These are phyloP conservation scores for Leptopilina syphax DNA, from an alignment of 2,888 invertebrate genomes.

Conservation along the genomic window DNA sequence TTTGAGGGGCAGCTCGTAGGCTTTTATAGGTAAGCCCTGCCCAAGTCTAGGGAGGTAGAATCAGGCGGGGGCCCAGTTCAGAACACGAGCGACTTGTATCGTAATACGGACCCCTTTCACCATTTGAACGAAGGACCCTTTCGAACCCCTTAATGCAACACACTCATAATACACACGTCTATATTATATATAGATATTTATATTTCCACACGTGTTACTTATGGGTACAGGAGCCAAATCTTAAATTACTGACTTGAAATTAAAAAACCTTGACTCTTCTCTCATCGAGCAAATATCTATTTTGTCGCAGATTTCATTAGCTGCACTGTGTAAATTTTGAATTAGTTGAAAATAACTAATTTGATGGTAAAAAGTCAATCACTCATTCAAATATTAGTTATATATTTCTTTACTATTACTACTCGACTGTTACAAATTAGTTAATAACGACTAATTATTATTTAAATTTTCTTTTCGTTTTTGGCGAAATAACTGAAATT, in stretches of 20 bases:
- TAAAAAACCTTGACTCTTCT: conserved; percentile 29
- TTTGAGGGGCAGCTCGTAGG: conserved; percentile 71
- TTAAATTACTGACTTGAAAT: neutral
- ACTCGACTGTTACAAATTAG: too few relatives aligned
- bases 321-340: neutral
- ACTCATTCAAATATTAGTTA: too few relatives aligned
- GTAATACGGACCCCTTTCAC: conserved; percentile 73
- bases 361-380: too few relatives aligned
- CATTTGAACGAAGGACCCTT: conserved; percentile 64
- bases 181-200: neutral
- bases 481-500: too few relatives aligned
- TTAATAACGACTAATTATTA: too few relatives aligned
- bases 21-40: conserved; percentile 75
- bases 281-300: neutral
- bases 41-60: conserved; percentile 67
- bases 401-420: too few relatives aligned
- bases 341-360: conserved; percentile 3
- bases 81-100: conserved; percentile 57
- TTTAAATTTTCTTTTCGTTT: too few relatives aligned
- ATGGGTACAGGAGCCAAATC: conserved; percentile 8
- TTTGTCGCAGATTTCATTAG: too few relatives aligned
- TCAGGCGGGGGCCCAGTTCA: conserved; percentile 69
- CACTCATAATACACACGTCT: too few relatives aligned
- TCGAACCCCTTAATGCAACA: conserved; percentile 62
- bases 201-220: neutral